Evolutionary conservation across 2,888 invertebrate species (phyloP).

Genomic region (Platycnemis pennipes): DNA sequence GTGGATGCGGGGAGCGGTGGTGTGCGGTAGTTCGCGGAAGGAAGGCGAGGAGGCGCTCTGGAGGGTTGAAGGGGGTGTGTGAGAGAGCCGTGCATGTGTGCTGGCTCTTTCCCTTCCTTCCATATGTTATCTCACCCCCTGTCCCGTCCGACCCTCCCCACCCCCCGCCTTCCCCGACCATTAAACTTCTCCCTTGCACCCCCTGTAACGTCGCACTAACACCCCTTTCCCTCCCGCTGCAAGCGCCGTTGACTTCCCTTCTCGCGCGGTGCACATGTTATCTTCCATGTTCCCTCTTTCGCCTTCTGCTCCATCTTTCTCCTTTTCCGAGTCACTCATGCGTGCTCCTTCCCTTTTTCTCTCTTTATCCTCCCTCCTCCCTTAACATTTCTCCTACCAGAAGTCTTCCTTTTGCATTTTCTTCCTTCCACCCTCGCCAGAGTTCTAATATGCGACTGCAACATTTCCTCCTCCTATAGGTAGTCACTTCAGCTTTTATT

Average conservation of each 20-base stretch:
- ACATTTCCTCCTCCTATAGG: background rate
- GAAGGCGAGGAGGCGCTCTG: slow-evolving; percentile 1
- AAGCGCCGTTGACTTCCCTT: background rate
- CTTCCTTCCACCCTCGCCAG: background rate
- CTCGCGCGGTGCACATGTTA: background rate
- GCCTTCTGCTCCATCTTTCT: too few species aligned
- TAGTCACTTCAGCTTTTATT: too few species aligned
- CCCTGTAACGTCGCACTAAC: slow-evolving; percentile 69
- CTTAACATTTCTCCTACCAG: background rate
- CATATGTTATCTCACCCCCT: background rate
- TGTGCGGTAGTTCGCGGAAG: background rate
- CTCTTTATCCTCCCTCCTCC: background rate
- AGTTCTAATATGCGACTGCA: background rate
- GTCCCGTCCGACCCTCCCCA: too few species aligned
- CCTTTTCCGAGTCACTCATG: background rate
- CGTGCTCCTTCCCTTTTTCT: background rate
- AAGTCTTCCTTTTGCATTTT: background rate
- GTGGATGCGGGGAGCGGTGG: background rate
- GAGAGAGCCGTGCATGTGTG: background rate
- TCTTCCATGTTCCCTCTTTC: background rate
- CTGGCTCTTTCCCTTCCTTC: background rate
- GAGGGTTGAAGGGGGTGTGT: background rate
- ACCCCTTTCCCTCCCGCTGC: background rate
- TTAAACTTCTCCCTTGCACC: slow-evolving; percentile 40
- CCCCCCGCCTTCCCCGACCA: slow-evolving; percentile 64